Percentiles rank a stretch among this genome's conserved stretches.
Evolutionary conservation across 1,140 invertebrate genomes (phyloP).

Genomic region (Nilaparvata lugens): DNA sequence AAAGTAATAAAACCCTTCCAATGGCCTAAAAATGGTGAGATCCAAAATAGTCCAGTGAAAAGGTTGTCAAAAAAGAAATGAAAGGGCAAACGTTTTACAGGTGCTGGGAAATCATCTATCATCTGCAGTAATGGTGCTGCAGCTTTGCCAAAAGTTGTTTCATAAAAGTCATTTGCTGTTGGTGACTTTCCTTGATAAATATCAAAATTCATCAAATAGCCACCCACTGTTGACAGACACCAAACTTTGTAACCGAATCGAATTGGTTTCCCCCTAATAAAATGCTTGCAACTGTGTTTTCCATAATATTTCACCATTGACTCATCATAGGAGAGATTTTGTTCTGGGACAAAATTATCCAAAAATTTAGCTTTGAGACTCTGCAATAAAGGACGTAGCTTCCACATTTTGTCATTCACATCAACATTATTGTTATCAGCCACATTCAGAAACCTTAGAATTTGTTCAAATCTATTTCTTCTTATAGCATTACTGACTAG

Average conservation of each 20-base stretch:
- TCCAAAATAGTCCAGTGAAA: slow-evolving; percentile 27
- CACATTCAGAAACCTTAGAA: slow-evolving; percentile 16
- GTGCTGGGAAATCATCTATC: slow-evolving; percentile 21
- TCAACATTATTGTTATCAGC: slow-evolving; percentile 15
- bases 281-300: slow-evolving; percentile 28
- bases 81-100: slow-evolving; percentile 14
- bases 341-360: slow-evolving; percentile 24
- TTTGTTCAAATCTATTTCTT: slow-evolving; percentile 15
- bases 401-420: slow-evolving; percentile 16
- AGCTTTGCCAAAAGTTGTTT: slow-evolving; percentile 26
- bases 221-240: slow-evolving; percentile 10
- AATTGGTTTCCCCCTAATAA: slow-evolving; percentile 25
- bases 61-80: slow-evolving; percentile 29
- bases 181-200: slow-evolving; percentile 16
- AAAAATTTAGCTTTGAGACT: slow-evolving; percentile 17
- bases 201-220: slow-evolving; percentile 19
- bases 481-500: slow-evolving; percentile 18
- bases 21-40: no score
- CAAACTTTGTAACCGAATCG: slow-evolving; percentile 19
- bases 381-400: slow-evolving; percentile 16
- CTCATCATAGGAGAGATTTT: slow-evolving; percentile 28
- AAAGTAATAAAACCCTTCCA: no score
- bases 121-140: slow-evolving; percentile 24
- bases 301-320: slow-evolving; percentile 26
- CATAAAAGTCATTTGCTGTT: slow-evolving; percentile 17